Evolutionary conservation across 2,888 invertebrate genomes (phyloP), one percentile per base, ranked within the genome.

Genomic region (Pegoplata infirma): DNA sequence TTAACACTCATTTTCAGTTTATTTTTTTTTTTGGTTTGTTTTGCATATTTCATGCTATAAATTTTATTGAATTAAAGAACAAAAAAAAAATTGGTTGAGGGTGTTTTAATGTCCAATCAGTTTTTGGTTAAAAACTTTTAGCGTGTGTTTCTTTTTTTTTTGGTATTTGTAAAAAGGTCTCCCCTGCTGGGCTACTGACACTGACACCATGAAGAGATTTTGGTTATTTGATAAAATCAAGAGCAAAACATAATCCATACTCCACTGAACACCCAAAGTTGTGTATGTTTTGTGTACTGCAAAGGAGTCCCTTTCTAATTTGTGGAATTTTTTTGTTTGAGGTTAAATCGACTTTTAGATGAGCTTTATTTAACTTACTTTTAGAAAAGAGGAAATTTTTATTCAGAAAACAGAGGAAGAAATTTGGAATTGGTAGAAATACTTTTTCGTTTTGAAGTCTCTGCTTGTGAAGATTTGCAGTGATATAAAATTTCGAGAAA

Each of bases 181-280:
- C 71, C 56, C 79, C 74, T 67, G 79, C 79, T 79, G 79, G 56
- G 79, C 79, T 75, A 79, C 74, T 79, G 79, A 79, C 79, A 79
- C 79, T 71, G 79, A 79, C 79, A 79, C 79, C 79, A 75, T 46
- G 51, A 61, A 51, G 53, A 75, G 79, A 79, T 79, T 75, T 79
- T 75, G 56, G 61, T 75, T 51, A 36, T 71, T 75, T 79, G 79
- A 79, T 79, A 75, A 79, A 71, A 79, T 79, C 79, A 79, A 79
- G 79, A 79, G 79, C 79, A 79, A 74, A 76, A n/a, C 2, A 2
- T 12, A 40, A 40, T 5, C 1, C 36, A n/a, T 40, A 2, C 12
- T 32, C 1, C n/a, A n/a, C n/a, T 1, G 10, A 32, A 12, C 32
- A 10, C 12, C 8, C 12, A 32, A 32, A 32, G 32, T 8, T 10